Evolutionary conservation across 1,140 invertebrate species (phyloP).

Genomic region (Drusus annulatus): DNA sequence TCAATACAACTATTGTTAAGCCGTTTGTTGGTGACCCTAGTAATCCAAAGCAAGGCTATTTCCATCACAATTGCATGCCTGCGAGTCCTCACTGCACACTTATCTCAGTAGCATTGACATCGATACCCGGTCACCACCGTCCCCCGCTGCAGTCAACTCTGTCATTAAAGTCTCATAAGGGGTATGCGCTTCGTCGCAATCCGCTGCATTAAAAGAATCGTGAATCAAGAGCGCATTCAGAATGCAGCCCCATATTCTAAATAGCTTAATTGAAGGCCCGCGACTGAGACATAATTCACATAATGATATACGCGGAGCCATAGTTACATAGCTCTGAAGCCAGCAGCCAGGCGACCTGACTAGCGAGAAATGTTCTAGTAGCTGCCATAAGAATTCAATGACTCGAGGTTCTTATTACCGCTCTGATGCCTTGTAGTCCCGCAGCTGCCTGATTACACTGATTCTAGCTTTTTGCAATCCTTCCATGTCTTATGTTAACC

Average conservation of each 20-base stretch:
- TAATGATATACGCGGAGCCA: slow-evolving; percentile 42
- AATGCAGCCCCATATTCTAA: slow-evolving; percentile 42
- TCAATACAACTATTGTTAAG: too few species aligned
- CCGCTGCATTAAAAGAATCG: slow-evolving; percentile 45
- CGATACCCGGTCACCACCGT: not conserved
- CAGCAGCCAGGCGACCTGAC: not conserved
- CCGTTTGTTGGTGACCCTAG: too few species aligned
- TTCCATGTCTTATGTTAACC: not conserved
- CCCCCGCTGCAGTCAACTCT: not conserved
- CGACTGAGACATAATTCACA: slow-evolving; percentile 36
- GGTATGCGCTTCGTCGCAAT: slow-evolving; percentile 42
- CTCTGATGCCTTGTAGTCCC: not conserved
- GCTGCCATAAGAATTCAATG: slow-evolving; percentile 10
- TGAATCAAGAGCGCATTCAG: slow-evolving; percentile 40
- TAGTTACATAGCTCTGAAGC: not conserved
- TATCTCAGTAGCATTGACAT: slow-evolving; percentile 4
- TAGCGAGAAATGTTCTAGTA: not conserved
- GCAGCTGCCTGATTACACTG: slow-evolving; percentile 13
- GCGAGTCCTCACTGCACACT: not conserved
- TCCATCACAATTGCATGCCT: too few species aligned
- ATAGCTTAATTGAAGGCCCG: slow-evolving; percentile 47
- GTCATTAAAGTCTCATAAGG: slow-evolving; percentile 51
- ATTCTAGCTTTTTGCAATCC: not conserved
- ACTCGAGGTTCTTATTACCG: slow-evolving; percentile 1
- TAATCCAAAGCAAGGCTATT: too few species aligned